Base-by-base conservation (phyloP, 2,888 invertebrate genomes). In the Microctonus hyperodae region DNA sequence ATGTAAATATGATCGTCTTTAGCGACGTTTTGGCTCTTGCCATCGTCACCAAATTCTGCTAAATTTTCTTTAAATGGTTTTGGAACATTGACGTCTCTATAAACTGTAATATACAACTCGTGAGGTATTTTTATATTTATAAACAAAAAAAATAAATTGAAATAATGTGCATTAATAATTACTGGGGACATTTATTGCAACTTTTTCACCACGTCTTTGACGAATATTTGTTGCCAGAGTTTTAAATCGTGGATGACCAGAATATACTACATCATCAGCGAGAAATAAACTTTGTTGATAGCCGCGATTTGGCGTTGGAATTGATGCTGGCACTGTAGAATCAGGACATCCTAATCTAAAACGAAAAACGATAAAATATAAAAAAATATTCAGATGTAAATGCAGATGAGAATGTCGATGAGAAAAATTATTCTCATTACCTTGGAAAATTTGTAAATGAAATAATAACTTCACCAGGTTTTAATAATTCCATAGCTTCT, bases 111-210 rank as follows among this genome's bases (percentile, higher is more conserved):
- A 9, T 1, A 63, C 10, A 48, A 53, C 59, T 40, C 6, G 37
- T 48, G n/a, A 28, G n/a, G n/a, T n/a, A n/a, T n/a, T n/a, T n/a
- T n/a, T 33, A 1, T 28, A 35, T 25, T 5, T 16, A 56, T 44
- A 4, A 9, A 25, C 5, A 7, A 63, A 28, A 33, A 37, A 33
- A 31, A 16, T 37, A 65, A n/a, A 64, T n/a, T 59, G 55, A 16
- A 20, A 2, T n/a, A n/a, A n/a, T n/a, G n/a, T n/a, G n/a, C n/a
- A n/a, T n/a, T n/a, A n/a, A n/a, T n/a, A n/a, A n/a, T 85, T 87
- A 97, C 97, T 91, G 83, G 98, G 98, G 80, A 99, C 88, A 86
- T 99, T 97, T 72, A 99, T 98, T 68, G 94, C 92, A 20, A 98
- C 96, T 86, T 98, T 98, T 85, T 96, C 94, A 62, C 96, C 96